Percentiles rank a stretch among this genome's conserved stretches.
Conservation (phyloP, 2,888 invertebrate species). For the Drosophila leonis region DNA sequence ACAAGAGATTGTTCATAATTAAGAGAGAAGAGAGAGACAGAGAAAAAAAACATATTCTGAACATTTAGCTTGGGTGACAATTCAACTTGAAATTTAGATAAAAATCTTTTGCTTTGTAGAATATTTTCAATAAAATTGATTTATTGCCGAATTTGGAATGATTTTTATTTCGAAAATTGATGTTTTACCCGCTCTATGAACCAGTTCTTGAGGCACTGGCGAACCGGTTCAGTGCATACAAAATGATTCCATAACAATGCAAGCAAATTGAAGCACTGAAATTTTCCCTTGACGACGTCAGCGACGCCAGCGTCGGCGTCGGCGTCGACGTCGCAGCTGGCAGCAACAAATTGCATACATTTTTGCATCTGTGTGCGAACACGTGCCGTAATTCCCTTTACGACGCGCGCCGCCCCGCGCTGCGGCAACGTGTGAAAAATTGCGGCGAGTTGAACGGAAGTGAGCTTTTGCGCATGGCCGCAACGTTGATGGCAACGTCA, state of each 20-base stretch:
- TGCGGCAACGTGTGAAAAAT: slow-evolving; percentile 38
- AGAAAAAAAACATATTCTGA: neutral
- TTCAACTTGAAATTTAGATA: neutral
- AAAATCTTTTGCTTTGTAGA: neutral
- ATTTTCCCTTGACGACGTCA: slow-evolving; percentile 68
- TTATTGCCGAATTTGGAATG: neutral
- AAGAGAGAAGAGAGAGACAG: neutral
- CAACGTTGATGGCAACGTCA: slow-evolving; percentile 49
- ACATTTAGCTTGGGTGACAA: neutral
- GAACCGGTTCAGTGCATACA: slow-evolving; percentile 9
- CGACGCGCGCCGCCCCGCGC: slow-evolving; percentile 33
- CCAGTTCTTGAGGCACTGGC: neutral
- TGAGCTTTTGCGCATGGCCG: slow-evolving; percentile 71
- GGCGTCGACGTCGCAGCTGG: slow-evolving; percentile 34
- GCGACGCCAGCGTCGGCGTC: slow-evolving; percentile 32
- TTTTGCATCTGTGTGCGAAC: slow-evolving; percentile 80
- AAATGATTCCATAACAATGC: slow-evolving; percentile 5
- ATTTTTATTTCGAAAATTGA: neutral
- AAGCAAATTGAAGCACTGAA: slow-evolving; percentile 21
- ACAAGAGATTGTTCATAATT: slow-evolving; percentile 16
- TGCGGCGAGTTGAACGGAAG: slow-evolving; percentile 71
- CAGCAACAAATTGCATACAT: slow-evolving; percentile 61
- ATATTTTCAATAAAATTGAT: neutral
- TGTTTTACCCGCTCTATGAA: neutral
- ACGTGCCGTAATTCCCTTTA: slow-evolving; percentile 76